Base-by-base conservation (phyloP, 1,140 invertebrate genomes). In the Fopius arisanus region DNA sequence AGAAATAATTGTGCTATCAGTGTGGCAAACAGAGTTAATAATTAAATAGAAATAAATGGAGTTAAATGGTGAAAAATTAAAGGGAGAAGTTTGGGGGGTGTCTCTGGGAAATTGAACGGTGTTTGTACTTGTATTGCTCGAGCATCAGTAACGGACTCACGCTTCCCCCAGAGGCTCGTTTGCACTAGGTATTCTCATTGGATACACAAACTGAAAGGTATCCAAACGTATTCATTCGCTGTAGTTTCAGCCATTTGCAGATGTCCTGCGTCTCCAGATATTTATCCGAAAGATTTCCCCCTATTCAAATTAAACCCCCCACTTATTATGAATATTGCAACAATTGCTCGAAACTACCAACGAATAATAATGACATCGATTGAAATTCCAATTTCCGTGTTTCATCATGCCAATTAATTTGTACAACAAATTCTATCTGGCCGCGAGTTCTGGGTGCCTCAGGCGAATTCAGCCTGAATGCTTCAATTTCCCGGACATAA, bases 111-210 rank as follows among this genome's bases (percentile, higher is more conserved):
- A 59, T 59, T 59, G 26, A 59, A 12, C 54, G 23, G 14, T 59
- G 54, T 59, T 59, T 59, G 54, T 59, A 23, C 54, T 59, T 21
- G 54, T 48, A 48, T 48, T 12, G 43, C n/a, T 12, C 7, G 43
- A 51, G 23, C 23, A 59, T 51, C 43, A 51, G 43, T n/a, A 59
- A 59, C 54, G 54, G 54, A 7, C 21, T 59, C 54, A 59, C 54
- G 54, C 54, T 26, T 28, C 19, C 54, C 54, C 54, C 23, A 28
- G 54, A 26, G 54, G 54, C 54, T 59, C 54, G 54, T 59, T 59
- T 59, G 14, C 54, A 59, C 54, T 59, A 59, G 54, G 23, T 7
- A 59, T 59, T 26, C 54, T 59, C 54, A 59, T 59, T 59, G 54
- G 21, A 23, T 59, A 26, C 1, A 14, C 54, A 59, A 59, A 59